phyloP scores from a whole-genome alignment of 2,888 invertebrate genomes.

The Tachina lurida region DNA sequence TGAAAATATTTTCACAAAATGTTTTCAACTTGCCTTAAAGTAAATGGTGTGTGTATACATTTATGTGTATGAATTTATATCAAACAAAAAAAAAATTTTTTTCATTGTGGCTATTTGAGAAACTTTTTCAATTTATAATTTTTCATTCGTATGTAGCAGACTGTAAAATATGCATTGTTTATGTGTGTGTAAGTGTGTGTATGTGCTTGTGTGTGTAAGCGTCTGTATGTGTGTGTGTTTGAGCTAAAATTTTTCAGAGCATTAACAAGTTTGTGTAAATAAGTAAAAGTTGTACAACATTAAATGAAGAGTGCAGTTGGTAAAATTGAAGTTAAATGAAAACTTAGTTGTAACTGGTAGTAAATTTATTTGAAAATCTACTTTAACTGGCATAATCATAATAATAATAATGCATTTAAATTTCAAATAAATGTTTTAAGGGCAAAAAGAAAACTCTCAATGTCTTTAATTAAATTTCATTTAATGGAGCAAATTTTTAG shows the following conservation, averaged over 20 bases:
- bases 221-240: background rate
- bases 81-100: background rate
- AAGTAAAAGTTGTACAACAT: slow-evolving; percentile 37
- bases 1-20: no score
- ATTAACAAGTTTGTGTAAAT: slow-evolving; percentile 29
- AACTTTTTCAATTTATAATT: slow-evolving; percentile 39
- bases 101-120: slow-evolving; percentile 15
- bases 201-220: no score
- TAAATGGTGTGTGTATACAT: background rate
- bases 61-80: background rate
- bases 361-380: slow-evolving; percentile 28
- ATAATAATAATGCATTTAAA: slow-evolving; percentile 11
- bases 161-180: slow-evolving; percentile 24
- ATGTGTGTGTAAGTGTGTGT: no score
- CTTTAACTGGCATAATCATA: slow-evolving; percentile 4
- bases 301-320: slow-evolving; percentile 45
- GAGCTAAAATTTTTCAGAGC: background rate
- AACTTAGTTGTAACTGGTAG: slow-evolving; percentile 18
- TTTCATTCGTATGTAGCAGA: slow-evolving; percentile 40
- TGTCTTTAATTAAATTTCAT: background rate
- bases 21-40: no score
- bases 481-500: background rate
- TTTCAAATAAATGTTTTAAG: slow-evolving; percentile 21
- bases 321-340: slow-evolving; percentile 33
- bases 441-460: slow-evolving; percentile 1